Conservation (phyloP, 2,113 vertebrate species). For the Stictonetta naevosa region DNA sequence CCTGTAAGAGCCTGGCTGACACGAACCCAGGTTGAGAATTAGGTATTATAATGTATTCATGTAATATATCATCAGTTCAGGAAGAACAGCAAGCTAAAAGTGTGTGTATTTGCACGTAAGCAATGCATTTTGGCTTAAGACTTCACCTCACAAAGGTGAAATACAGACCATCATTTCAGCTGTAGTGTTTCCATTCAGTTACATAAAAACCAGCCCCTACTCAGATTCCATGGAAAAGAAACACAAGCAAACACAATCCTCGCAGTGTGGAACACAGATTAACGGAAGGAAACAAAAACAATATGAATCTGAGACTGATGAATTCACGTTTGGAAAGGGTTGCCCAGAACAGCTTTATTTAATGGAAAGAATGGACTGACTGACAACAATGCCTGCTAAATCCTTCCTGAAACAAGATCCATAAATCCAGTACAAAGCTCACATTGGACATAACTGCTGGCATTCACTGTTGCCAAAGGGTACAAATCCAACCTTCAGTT, state of each 20-base stretch:
- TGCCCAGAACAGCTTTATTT: slow-evolving; percentile 17
- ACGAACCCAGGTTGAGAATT: neutral
- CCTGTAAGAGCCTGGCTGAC: neutral
- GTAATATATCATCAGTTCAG: neutral
- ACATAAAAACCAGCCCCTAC: neutral
- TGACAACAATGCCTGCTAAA: neutral
- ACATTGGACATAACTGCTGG: neutral
- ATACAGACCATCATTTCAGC: neutral
- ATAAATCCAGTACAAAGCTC: neutral
- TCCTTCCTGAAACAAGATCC: slow-evolving; percentile 45
- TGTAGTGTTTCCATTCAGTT: neutral
- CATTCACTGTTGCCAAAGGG: neutral
- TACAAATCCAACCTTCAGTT: neutral
- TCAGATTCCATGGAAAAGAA: slow-evolving; percentile 31
- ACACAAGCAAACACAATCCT: slow-evolving; percentile 25
- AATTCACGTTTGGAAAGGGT: slow-evolving; percentile 12
- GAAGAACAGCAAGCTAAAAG: neutral
- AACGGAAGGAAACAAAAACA: slow-evolving; percentile 67
- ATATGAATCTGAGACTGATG: neutral
- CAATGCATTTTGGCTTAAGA: neutral
- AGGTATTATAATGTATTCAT: neutral
- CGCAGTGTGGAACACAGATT: neutral
- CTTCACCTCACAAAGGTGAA: neutral
- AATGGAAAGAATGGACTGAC: slow-evolving; percentile 32
- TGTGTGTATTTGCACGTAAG: accelerated